phyloP scores from a whole-genome alignment of 2,888 invertebrate species.

The Lissonota sp. region DNA sequence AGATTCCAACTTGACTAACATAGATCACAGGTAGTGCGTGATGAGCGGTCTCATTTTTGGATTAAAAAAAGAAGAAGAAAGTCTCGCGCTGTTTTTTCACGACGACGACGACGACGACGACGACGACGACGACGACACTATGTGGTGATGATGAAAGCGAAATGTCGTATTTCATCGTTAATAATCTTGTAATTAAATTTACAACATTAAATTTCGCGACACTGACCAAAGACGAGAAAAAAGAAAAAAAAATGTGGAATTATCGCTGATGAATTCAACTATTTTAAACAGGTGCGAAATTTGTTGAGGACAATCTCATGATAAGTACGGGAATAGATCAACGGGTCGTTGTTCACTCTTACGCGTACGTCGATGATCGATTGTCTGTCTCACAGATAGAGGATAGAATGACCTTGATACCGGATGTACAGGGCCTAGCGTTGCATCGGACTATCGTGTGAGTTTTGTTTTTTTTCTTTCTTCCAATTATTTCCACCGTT shows the following conservation, averaged over 20 bases:
- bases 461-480: constrained; percentile 60
- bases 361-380: constrained; percentile 62
- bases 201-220: too few relatives aligned
- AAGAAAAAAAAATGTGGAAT: constrained; percentile 12
- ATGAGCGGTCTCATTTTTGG: too few relatives aligned
- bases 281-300: constrained; percentile 74
- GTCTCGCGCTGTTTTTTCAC: too few relatives aligned
- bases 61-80: too few relatives aligned
- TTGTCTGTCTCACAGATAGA: constrained; percentile 67
- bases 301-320: constrained; percentile 72
- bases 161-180: too few relatives aligned
- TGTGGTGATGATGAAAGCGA: too few relatives aligned
- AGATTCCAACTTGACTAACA: too few relatives aligned
- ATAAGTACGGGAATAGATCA: constrained; percentile 80
- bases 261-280: constrained; percentile 34
- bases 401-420: constrained; percentile 73
- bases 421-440: constrained; percentile 80
- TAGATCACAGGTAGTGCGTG: too few relatives aligned
- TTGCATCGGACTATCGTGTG: constrained; percentile 67
- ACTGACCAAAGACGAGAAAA: too few relatives aligned
- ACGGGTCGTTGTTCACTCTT: constrained; percentile 73
- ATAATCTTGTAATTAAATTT: too few relatives aligned
- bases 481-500: neutral
- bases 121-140: too few relatives aligned
- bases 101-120: too few relatives aligned